These are phyloP conservation scores for Drosophila kambysellisi DNA, from an alignment of 2,888 invertebrate genomes.

Conservation along the genomic window DNA sequence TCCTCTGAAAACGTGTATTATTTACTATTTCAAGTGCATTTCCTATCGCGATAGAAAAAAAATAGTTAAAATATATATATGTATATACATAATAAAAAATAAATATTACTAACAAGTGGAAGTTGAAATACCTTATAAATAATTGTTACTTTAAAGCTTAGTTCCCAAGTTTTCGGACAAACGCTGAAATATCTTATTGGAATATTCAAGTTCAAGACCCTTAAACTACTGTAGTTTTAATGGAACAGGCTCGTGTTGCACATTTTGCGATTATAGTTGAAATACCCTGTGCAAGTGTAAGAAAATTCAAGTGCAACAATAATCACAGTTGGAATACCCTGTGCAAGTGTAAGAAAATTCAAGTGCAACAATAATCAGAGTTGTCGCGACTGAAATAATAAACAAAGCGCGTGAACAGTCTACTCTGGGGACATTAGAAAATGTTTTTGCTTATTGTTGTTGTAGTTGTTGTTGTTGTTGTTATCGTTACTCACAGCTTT, in stretches of 20 bases:
- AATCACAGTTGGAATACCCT: constrained; percentile 11
- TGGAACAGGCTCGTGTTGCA: background rate
- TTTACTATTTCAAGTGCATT: constrained; percentile 33
- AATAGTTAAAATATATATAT: constrained; percentile 6
- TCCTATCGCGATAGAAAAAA: constrained; percentile 40
- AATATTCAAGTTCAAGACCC: background rate
- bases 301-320: constrained; percentile 16
- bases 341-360: background rate
- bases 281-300: background rate
- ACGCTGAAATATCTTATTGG: background rate
- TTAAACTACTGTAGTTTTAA: too few relatives aligned
- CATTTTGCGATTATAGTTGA: background rate
- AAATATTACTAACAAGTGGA: background rate
- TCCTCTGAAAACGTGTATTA: constrained; percentile 24
- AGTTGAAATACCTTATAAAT: constrained; percentile 13
- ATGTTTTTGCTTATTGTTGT: constrained; percentile 10
- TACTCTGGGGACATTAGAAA: constrained; percentile 19
- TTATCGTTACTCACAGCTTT: constrained; percentile 10
- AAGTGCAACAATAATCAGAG: constrained; percentile 33
- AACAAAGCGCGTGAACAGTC: constrained; percentile 45
- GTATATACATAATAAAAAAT: background rate
- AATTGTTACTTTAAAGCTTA: background rate
- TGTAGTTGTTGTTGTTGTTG: constrained; percentile 7
- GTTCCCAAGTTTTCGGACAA: background rate
- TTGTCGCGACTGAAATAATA: constrained; percentile 10